Percentiles rank a stretch among this genome's conserved stretches.
Evolutionary conservation across 1,140 invertebrate species (phyloP).

Genomic region (Bombus pascuorum): DNA sequence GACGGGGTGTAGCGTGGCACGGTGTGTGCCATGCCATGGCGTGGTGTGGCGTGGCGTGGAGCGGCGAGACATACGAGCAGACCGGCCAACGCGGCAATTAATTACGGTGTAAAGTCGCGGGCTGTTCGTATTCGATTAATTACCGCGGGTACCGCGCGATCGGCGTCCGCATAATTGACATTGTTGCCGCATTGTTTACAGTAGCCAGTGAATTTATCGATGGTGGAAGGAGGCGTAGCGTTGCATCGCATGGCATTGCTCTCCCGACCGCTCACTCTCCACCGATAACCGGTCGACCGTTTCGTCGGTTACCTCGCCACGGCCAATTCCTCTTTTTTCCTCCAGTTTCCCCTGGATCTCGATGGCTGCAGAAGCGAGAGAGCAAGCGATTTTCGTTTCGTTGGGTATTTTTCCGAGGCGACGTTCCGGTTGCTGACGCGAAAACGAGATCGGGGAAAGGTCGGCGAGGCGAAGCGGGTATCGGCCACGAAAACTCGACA

Average conservation of each 20-base stretch:
- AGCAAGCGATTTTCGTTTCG: too few relatives aligned
- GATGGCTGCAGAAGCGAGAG: fast-evolving
- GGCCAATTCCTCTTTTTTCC: too few relatives aligned
- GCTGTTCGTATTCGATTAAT: slow-evolving; percentile 59
- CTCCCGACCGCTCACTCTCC: too few relatives aligned
- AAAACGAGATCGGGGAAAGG: neutral
- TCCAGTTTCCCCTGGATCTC: fast-evolving
- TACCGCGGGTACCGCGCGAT: slow-evolving; percentile 59
- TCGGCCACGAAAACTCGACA: neutral
- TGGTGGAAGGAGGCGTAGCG: slow-evolving; percentile 40
- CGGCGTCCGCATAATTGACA: slow-evolving; percentile 78
- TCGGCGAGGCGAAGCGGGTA: neutral
- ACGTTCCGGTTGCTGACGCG: neutral
- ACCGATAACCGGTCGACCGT: too few relatives aligned
- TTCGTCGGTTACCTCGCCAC: too few relatives aligned
- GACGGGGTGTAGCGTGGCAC: neutral
- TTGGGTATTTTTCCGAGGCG: too few relatives aligned
- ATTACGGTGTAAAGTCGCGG: slow-evolving; percentile 76
- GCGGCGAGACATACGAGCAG: neutral
- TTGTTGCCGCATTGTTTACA: slow-evolving; percentile 80
- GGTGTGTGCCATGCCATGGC: neutral
- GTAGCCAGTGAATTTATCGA: slow-evolving; percentile 79
- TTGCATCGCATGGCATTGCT: too few relatives aligned
- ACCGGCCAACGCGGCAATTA: slow-evolving; percentile 66
- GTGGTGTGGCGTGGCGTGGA: slow-evolving; percentile 7